Evolutionary conservation across 2,888 invertebrate species (phyloP), one percentile per base, ranked within the genome.

Genomic region (Diarsia dahlii): DNA sequence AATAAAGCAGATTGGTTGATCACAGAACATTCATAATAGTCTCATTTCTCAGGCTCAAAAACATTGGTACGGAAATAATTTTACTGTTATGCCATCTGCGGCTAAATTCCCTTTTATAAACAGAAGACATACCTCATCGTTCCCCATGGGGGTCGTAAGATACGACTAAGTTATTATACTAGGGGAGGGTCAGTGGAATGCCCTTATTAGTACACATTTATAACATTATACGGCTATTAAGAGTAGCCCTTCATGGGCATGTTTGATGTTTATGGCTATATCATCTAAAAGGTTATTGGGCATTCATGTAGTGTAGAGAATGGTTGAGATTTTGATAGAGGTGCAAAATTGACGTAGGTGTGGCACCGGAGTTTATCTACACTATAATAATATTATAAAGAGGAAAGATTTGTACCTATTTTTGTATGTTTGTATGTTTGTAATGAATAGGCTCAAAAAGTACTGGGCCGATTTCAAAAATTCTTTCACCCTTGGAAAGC

Each of bases 161-260:
- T 58, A 28, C 60, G 58, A 58, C 71, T 66, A 66, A 82, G 71
- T 82, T 82, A 82, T 82, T 78, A 71, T 20, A 68, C 48, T 12
- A 68, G 64, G 71, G 82, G 71, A 60, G 52, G 69, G 75, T 58
- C 75, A 79, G 65, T 58, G 46, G 58, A 82, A 82, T 75, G 79
- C 79, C 39, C 71, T 69, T 82, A 82, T 82, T 82, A 82, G 82
- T 75, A 69, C 78, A 74, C 81, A 81, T 81, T 78, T 78, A 78
- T 82, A 78, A 79, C 71, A 82, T 78, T 75, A 75, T 50, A 69
- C 48, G 8, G 62, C 66, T 66, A 71, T 74, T 69, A 71, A 34
- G 62, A 46, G 46, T 13, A 46, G 56, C 71, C 71, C 45, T 75
- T 66, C 67, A 63, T 65, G 34, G 15, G 6, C 60, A 79, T 65